A percentile compares a stretch with the other conserved stretches of the same genome.
These are phyloP conservation scores for Eulemur rufifrons DNA, from an alignment of 2,113 vertebrate species.

Conservation along the genomic window DNA sequence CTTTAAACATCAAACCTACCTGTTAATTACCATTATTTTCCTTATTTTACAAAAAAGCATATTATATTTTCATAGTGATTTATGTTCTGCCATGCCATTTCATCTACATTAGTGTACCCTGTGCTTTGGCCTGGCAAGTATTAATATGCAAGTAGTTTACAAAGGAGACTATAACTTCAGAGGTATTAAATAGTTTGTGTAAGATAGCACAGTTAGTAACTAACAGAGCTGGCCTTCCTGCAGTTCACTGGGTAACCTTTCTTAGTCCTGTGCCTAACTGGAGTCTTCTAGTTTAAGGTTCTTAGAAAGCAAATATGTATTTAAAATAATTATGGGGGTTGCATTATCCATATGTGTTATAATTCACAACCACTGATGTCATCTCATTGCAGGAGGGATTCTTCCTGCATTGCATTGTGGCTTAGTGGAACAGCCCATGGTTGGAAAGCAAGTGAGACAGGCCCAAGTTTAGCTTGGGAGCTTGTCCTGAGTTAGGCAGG, in stretches of 20 bases:
- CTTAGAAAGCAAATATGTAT: neutral
- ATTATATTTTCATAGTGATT: neutral
- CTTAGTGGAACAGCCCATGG: neutral
- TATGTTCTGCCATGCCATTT: neutral
- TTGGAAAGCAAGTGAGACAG: neutral
- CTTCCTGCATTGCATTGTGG: fast-evolving
- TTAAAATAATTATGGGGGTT: neutral
- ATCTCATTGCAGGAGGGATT: no score
- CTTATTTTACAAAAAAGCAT: neutral
- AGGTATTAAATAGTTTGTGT: neutral
- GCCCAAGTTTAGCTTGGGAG: no score
- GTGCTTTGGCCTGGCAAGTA: neutral
- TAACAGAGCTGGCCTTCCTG: neutral
- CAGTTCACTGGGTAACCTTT: neutral
- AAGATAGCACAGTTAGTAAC: no score
- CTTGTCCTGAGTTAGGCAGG: neutral
- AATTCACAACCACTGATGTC: neutral
- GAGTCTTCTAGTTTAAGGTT: neutral
- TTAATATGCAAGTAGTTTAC: neutral
- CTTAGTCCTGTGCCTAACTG: neutral
- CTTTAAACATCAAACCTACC: neutral
- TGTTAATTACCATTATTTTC: neutral
- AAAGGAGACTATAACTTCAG: neutral
- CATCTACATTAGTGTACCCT: no score
- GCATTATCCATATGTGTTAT: neutral